These are phyloP conservation scores for Masnerella sp. DNA, from an alignment of 2,888 invertebrate species.

Conservation along the genomic window DNA sequence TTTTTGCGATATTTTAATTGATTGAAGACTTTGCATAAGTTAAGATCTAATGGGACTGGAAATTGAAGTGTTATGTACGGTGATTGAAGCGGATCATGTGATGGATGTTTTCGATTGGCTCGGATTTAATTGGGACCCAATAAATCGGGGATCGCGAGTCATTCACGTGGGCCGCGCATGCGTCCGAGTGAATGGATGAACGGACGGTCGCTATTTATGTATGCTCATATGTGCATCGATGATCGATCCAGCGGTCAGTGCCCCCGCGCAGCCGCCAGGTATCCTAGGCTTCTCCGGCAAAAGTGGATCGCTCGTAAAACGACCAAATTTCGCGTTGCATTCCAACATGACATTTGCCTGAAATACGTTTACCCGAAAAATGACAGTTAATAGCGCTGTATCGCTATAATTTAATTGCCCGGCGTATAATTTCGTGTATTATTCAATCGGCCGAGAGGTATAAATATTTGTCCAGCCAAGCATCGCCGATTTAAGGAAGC, in stretches of 20 bases:
- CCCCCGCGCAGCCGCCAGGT: constrained; percentile 39
- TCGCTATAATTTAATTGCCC: constrained; percentile 11
- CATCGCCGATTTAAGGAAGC: too few relatives aligned
- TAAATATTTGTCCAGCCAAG: too few relatives aligned
- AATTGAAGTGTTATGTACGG: too few relatives aligned
- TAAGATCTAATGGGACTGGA: too few relatives aligned
- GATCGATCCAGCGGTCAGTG: constrained; percentile 61
- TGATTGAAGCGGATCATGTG: constrained; percentile 7
- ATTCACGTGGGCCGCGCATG: constrained; percentile 58
- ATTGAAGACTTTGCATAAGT: too few relatives aligned
- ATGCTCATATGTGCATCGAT: constrained; percentile 61
- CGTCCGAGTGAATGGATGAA: constrained; percentile 55
- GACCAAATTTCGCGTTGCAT: constrained; percentile 34
- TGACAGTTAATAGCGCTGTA: constrained; percentile 5
- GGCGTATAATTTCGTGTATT: neutral
- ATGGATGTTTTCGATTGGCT: constrained; percentile 29
- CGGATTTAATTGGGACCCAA: constrained; percentile 49
- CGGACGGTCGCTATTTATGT: constrained; percentile 57
- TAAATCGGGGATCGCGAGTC: constrained; percentile 51
- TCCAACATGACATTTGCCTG: constrained; percentile 16
- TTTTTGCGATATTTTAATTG: too few relatives aligned
- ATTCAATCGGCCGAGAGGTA: too few relatives aligned
- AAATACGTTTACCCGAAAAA: constrained; percentile 9
- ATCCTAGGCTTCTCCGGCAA: constrained; percentile 40
- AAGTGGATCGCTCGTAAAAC: constrained; percentile 41